phyloP scores from a whole-genome alignment of 2,113 vertebrate genomes.

The Nematolebias whitei region DNA sequence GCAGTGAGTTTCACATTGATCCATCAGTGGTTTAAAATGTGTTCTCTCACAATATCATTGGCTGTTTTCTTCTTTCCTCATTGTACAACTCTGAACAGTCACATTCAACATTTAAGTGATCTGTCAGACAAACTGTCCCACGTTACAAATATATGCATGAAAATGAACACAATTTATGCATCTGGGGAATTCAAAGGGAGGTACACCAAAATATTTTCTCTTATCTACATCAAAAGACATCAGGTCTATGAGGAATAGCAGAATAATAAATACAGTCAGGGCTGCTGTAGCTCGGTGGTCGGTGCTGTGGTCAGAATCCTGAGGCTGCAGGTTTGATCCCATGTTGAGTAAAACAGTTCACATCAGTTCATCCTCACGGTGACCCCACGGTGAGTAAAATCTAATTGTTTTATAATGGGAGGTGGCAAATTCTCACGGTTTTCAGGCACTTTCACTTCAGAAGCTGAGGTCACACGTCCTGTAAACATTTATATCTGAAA shows the following conservation, averaged over 20 bases:
- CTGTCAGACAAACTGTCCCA: slow-evolving; percentile 9
- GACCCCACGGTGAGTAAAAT: too few species aligned
- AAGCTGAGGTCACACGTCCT: not conserved
- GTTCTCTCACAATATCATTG: slow-evolving; percentile 1
- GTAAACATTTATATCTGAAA: not conserved
- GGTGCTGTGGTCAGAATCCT: too few species aligned
- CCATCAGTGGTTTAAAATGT: slow-evolving; percentile 13
- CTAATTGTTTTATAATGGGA: too few species aligned
- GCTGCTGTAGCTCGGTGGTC: too few species aligned
- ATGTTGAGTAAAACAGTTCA: too few species aligned
- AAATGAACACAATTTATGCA: slow-evolving; percentile 1
- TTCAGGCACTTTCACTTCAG: not conserved
- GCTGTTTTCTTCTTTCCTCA: not conserved
- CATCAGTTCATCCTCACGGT: too few species aligned
- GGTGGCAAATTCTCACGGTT: not conserved
- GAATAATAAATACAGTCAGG: slow-evolving; percentile 47
- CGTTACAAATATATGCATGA: slow-evolving; percentile 1
- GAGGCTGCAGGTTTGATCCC: too few species aligned
- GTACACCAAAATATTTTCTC: not conserved
- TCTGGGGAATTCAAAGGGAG: slow-evolving; percentile 10
- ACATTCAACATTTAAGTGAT: not conserved
- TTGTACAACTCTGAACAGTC: slow-evolving; percentile 6
- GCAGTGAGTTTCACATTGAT: slow-evolving; percentile 33
- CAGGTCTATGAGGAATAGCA: slow-evolving; percentile 47
- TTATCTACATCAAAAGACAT: slow-evolving; percentile 31